phyloP scores from a whole-genome alignment of 2,797 vertebrate genomes.

The Champsocephalus esox region DNA sequence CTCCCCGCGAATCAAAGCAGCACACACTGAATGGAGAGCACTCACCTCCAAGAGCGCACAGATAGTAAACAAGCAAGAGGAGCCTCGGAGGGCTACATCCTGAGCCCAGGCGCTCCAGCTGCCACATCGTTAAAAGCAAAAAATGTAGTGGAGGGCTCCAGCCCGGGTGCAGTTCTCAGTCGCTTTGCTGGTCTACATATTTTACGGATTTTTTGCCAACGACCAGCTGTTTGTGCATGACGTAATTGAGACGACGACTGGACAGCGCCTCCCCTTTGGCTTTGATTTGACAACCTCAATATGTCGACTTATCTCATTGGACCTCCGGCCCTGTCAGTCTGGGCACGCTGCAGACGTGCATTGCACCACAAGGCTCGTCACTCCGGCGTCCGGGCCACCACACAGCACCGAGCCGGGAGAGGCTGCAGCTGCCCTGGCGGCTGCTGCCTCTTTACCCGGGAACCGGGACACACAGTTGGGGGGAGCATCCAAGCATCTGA shows the following conservation, averaged over 20 bases:
- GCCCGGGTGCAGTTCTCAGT: constrained; percentile 81
- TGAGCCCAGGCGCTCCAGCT: constrained; percentile 74
- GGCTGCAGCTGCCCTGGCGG: constrained; percentile 49
- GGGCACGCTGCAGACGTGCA: constrained; percentile 65
- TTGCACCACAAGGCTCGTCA: constrained; percentile 74
- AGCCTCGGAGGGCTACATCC: constrained; percentile 80
- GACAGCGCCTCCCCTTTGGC: constrained; percentile 75
- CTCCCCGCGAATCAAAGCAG: constrained; percentile 75
- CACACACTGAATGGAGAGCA: constrained; percentile 55
- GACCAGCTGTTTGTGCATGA: constrained; percentile 90
- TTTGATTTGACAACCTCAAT: constrained; percentile 81
- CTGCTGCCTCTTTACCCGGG: constrained; percentile 27
- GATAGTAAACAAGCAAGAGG: constrained; percentile 82
- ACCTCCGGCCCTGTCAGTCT: constrained; percentile 69
- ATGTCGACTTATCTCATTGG: constrained; percentile 76
- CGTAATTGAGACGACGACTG: constrained; percentile 82
- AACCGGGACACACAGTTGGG: constrained; percentile 31
- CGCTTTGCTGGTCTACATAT: constrained; percentile 86
- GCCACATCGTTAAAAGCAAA: constrained; percentile 81
- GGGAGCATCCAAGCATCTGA: background rate
- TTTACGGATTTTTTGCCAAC: constrained; percentile 80
- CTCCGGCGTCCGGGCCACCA: constrained; percentile 57
- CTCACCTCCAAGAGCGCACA: constrained; percentile 87
- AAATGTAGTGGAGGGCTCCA: constrained; percentile 72
- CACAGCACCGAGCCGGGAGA: constrained; percentile 24